phyloP scores from a whole-genome alignment of 2,113 vertebrate genomes.

The Cephalopholis sonnerati region DNA sequence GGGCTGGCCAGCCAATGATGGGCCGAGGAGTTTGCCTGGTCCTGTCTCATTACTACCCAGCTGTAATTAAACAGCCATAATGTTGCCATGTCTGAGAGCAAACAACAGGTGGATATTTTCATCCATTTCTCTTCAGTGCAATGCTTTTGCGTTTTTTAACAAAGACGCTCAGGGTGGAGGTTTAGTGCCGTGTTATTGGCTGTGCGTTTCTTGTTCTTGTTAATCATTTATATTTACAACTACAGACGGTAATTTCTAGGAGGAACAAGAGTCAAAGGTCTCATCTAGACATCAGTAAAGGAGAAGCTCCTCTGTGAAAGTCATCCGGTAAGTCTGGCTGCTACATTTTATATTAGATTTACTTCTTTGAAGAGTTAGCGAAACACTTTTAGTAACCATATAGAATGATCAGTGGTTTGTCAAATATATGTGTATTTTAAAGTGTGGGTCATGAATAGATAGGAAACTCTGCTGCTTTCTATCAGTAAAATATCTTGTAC shows the following conservation, averaged over 20 bases:
- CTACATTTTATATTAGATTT: conserved; percentile 18
- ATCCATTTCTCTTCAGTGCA: conserved; percentile 4
- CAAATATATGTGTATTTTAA: background rate
- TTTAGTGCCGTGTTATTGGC: conserved; percentile 17
- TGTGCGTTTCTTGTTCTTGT: conserved; percentile 31
- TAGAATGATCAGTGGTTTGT: background rate
- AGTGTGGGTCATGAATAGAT: background rate
- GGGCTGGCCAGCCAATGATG: conserved; percentile 14
- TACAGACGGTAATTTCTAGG: conserved; percentile 39
- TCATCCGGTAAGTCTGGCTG: conserved; percentile 67
- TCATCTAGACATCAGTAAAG: conserved; percentile 49
- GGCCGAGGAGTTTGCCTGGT: background rate
- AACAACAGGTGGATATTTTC: background rate
- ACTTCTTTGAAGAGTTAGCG: background rate
- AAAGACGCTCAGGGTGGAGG: background rate
- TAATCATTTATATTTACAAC: conserved; percentile 87
- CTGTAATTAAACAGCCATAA: background rate
- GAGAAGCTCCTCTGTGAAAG: conserved; percentile 37
- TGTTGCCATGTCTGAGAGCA: conserved; percentile 5
- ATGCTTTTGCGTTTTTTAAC: conserved; percentile 27
- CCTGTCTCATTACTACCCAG: conserved; percentile 7
- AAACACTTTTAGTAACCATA: background rate
- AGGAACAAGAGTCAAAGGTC: conserved; percentile 81
- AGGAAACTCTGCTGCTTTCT: background rate
- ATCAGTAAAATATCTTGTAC: background rate